Evolutionary conservation across 2,797 vertebrate species (phyloP).

Genomic region (Poecilia velifera): DNA sequence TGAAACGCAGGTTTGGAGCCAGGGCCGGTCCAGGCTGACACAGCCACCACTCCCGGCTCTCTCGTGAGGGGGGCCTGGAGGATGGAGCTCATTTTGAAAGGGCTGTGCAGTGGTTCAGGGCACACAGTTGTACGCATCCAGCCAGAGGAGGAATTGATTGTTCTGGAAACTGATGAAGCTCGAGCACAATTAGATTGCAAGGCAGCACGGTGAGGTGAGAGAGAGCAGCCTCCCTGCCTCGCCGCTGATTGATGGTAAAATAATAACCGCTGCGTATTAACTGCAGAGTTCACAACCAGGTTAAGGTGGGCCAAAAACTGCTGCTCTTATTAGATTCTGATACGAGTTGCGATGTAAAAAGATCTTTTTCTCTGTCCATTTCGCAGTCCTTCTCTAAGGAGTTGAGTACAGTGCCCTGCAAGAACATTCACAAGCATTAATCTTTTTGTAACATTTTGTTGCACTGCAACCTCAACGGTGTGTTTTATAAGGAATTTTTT

Average conservation of each 20-base stretch:
- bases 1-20: constrained; percentile 85
- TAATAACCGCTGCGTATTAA: constrained; percentile 97
- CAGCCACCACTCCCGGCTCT: constrained; percentile 70
- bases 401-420: neutral
- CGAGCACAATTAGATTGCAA: constrained; percentile 97
- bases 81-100: constrained; percentile 90
- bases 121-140: constrained; percentile 81
- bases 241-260: constrained; percentile 95
- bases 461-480: neutral
- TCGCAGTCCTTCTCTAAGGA: constrained; percentile 24
- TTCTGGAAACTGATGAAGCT: constrained; percentile 96
- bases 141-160: constrained; percentile 90
- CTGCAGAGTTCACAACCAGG: constrained; percentile 94
- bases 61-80: constrained; percentile 82
- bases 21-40: constrained; percentile 56
- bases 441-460: neutral
- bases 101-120: constrained; percentile 85
- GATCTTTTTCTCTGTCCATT: constrained; percentile 66
- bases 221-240: constrained; percentile 81
- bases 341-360: constrained; percentile 81
- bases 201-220: constrained; percentile 92
- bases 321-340: constrained; percentile 91
- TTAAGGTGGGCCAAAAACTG: constrained; percentile 93
- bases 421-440: neutral
- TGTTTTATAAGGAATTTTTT: neutral